Base-by-base conservation (phyloP, 2,113 vertebrate species). In the Strix uralensis region DNA sequence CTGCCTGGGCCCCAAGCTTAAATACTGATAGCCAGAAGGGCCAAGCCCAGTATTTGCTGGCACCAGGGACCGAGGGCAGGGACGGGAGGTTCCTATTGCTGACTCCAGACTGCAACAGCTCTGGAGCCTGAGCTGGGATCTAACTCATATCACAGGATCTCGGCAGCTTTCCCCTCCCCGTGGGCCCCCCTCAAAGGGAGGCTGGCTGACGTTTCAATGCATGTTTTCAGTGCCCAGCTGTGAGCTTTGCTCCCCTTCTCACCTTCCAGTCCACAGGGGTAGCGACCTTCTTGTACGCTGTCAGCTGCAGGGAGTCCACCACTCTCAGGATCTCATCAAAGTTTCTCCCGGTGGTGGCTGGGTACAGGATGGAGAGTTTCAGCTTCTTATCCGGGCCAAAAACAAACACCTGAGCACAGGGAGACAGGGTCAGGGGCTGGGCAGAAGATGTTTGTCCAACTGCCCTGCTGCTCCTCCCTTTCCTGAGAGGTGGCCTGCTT, bases 191-290 rank as follows among this genome's bases (percentile, higher is more conserved):
- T 84, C 46, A 16, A 62, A 57, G 29, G 57, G 54, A 67, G 18
- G 62, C 26, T 51, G n/a, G 18, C 10, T 83, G 72, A 52, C 1
- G 0, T 23, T 84, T 74, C 59, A 27, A 1, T 32, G 87, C 36
- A 34, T 0, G 2, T 47, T 63, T 77, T 44, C 65, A 49, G 52
- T 10, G 20, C 23, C 47, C 4, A 9, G 38, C 46, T 65, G 55
- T 36, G 38, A 75, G 44, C 40, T 92, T 55, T 88, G 59, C 27
- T 74, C 26, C 42, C 25, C n/a, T 87, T 47, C 77, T 98, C 98
- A 99, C 99, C 99, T 99, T 99, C 99, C 99, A 99, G 94, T 99
- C 98, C 20, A 99, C 99, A 0, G 99, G 99, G 7, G 99, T 99
- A 75, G 99, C 99, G 0, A 99, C 99, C 75, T 98, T 99, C 97